phyloP scores from a whole-genome alignment of 2,888 invertebrate genomes.

The Sinodicranocentrus sp. region DNA sequence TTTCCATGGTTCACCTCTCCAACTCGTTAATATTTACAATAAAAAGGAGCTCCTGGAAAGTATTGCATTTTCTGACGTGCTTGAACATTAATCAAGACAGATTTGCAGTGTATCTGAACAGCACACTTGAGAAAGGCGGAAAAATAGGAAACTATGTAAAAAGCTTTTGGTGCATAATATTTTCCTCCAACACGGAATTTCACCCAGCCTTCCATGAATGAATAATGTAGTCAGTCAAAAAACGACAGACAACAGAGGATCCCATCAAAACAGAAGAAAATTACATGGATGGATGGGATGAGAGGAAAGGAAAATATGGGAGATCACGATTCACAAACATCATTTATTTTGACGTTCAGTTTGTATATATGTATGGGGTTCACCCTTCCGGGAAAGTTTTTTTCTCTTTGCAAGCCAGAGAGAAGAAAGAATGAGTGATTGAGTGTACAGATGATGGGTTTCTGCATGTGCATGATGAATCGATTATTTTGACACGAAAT shows the following conservation, averaged over 20 bases:
- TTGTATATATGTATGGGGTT: not conserved
- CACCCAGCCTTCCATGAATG: not conserved
- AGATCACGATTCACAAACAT: conserved; percentile 47
- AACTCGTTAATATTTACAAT: no score
- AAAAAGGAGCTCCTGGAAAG: no score
- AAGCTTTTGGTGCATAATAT: no score
- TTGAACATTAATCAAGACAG: conserved; percentile 12
- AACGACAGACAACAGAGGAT: conserved; percentile 17
- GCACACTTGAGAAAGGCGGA: no score
- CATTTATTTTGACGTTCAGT: conserved; percentile 47
- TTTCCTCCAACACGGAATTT: not conserved
- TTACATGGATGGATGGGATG: not conserved
- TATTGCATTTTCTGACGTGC: not conserved
- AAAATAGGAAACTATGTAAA: not conserved
- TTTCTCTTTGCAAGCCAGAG: not conserved
- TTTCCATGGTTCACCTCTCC: no score
- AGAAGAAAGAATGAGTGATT: conserved; percentile 35
- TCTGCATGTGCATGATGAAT: conserved; percentile 62
- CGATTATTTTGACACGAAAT: conserved; percentile 68
- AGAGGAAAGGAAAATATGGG: conserved; percentile 2
- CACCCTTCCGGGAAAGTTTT: conserved; percentile 28
- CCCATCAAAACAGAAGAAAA: conserved; percentile 10
- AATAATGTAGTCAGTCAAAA: conserved; percentile 29
- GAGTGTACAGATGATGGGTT: conserved; percentile 52
- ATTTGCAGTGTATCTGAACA: no score